Evolutionary conservation across 2,113 vertebrate species (phyloP).

Genomic region (Zapornia atra): DNA sequence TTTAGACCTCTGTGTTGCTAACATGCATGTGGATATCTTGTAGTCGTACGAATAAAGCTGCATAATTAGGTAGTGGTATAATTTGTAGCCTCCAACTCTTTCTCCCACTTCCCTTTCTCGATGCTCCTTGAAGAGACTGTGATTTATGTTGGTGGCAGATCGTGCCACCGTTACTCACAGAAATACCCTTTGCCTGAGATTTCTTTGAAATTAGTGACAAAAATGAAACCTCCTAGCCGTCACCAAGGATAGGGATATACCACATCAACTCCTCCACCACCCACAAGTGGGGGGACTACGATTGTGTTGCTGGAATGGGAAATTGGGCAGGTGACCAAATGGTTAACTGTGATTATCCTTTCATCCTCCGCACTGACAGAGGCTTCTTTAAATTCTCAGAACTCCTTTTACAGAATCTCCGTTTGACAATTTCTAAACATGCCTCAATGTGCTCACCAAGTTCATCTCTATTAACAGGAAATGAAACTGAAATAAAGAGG

Average conservation of each 20-base stretch:
- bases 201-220: slow-evolving; percentile 27
- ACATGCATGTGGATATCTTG: neutral
- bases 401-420: slow-evolving; percentile 44
- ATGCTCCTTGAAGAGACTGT: neutral
- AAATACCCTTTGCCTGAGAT: slow-evolving; percentile 16
- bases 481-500: slow-evolving; percentile 67
- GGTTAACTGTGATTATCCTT: slow-evolving; percentile 4
- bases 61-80: slow-evolving; percentile 27
- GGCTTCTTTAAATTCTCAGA: slow-evolving; percentile 38
- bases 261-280: neutral
- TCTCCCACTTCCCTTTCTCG: slow-evolving; percentile 2
- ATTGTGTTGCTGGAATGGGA: neutral
- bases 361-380: slow-evolving; percentile 22
- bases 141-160: slow-evolving; percentile 40
- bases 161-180: neutral
- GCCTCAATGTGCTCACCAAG: slow-evolving; percentile 56
- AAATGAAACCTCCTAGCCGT: neutral
- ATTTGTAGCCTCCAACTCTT: slow-evolving; percentile 35
- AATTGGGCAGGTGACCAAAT: slow-evolving; percentile 1
- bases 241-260: neutral
- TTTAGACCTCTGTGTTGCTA: slow-evolving; percentile 1
- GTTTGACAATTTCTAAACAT: slow-evolving; percentile 58
- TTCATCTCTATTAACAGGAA: slow-evolving; percentile 59
- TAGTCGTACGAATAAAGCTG: slow-evolving; percentile 36
- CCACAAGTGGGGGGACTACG: fast-evolving